Conservation (phyloP, 92 coral and sea anemone species). For the Parazoanthus darwini region DNA sequence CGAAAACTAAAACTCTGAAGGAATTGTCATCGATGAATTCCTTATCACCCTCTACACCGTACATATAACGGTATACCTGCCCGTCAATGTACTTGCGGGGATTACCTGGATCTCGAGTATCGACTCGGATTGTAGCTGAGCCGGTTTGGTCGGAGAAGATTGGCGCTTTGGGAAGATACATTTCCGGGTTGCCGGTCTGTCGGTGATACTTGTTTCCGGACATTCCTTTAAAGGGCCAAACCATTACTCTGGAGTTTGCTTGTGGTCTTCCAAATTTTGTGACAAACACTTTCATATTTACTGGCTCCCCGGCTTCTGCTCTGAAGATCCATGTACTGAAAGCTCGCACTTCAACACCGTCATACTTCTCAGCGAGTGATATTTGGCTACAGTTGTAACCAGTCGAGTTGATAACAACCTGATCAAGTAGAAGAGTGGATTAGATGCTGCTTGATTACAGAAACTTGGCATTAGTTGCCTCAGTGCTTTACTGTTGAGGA, state of each 20-base stretch:
- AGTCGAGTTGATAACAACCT: slow-evolving; percentile 55
- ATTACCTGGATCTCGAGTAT: slow-evolving; percentile 55
- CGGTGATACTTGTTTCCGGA: not conserved
- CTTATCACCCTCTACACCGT: slow-evolving; percentile 39
- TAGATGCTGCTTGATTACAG: not conserved
- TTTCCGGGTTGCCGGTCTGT: not conserved
- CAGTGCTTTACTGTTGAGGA: not conserved
- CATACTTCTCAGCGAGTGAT: slow-evolving; percentile 55
- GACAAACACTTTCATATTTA: slow-evolving; percentile 49
- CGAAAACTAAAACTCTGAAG: slow-evolving; percentile 47
- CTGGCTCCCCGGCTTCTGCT: slow-evolving; percentile 49
- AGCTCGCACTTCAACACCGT: slow-evolving; percentile 69
- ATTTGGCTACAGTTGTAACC: slow-evolving; percentile 38
- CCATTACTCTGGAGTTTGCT: slow-evolving; percentile 29
- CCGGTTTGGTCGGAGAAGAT: slow-evolving; percentile 48
- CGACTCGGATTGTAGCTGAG: slow-evolving; percentile 32
- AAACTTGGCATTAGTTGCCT: not conserved
- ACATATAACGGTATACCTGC: slow-evolving; percentile 55
- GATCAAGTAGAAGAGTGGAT: not conserved
- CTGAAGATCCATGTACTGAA: slow-evolving; percentile 56
- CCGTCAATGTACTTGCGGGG: slow-evolving; percentile 70
- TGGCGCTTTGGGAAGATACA: not conserved
- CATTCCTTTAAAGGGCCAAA: slow-evolving; percentile 5
- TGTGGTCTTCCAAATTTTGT: slow-evolving; percentile 67
- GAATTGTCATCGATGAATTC: slow-evolving; percentile 31